phyloP scores from a whole-genome alignment of 2,797 vertebrate genomes.

The Myioborus melanocephalus region DNA sequence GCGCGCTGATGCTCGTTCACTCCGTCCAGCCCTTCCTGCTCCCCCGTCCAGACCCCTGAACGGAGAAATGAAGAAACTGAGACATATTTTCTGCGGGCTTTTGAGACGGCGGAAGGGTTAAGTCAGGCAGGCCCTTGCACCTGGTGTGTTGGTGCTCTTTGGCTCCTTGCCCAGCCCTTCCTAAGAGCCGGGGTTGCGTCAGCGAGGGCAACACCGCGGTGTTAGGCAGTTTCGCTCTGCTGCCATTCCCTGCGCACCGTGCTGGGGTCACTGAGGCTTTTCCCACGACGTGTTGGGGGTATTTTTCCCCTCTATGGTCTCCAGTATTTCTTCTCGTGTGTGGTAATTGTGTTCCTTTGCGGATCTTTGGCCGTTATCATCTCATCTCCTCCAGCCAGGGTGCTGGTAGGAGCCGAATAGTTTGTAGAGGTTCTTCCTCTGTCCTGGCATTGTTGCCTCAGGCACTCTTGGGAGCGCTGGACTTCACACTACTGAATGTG shows the following conservation, averaged over 20 bases:
- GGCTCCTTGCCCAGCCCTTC: neutral
- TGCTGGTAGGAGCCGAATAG: neutral
- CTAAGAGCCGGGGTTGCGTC: neutral
- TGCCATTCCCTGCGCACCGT: rapidly evolving
- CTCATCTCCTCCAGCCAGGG: neutral
- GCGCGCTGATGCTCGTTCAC: neutral
- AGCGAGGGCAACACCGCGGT: neutral
- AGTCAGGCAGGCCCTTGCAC: neutral
- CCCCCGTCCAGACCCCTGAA: neutral
- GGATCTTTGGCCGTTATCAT: neutral
- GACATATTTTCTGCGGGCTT: too few relatives aligned
- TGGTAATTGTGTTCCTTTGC: neutral
- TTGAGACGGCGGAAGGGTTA: neutral
- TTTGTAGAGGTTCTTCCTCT: neutral
- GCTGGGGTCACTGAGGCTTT: neutral
- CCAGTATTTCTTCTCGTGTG: neutral
- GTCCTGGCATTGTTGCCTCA: neutral
- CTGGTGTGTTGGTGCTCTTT: neutral
- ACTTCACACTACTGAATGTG: rapidly evolving
- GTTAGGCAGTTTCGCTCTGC: neutral
- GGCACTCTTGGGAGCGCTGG: neutral
- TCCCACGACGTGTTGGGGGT: rapidly evolving
- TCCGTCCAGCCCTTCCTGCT: neutral
- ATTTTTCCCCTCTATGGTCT: neutral
- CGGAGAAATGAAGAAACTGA: neutral